A percentile compares a stretch with the other conserved stretches of the same genome.
Evolutionary conservation across 2,797 vertebrate species (phyloP).

Genomic region (Phataginus tricuspis): DNA sequence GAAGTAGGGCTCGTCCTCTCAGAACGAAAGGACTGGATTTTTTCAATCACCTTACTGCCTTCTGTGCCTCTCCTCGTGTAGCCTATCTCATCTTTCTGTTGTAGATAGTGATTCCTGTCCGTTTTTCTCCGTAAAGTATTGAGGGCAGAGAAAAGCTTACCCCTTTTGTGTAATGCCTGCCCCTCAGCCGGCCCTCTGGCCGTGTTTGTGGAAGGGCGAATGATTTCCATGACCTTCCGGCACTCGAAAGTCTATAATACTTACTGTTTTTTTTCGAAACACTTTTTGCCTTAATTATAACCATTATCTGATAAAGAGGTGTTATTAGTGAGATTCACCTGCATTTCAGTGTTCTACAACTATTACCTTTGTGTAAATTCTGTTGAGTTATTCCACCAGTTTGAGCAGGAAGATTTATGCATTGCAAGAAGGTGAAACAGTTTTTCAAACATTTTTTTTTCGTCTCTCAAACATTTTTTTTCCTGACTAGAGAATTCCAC

Average conservation of each 20-base stretch:
- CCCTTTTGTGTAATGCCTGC: background rate
- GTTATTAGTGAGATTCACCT: background rate
- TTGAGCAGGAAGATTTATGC: slow-evolving; percentile 12
- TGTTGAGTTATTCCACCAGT: background rate
- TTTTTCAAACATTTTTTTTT: slow-evolving; percentile 45
- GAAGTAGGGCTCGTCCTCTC: background rate
- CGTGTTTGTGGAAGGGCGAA: background rate
- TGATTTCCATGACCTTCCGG: background rate
- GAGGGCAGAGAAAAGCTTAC: background rate
- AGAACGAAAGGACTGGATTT: background rate
- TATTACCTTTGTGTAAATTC: background rate
- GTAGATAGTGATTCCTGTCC: background rate
- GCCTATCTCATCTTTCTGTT: background rate
- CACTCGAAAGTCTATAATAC: background rate
- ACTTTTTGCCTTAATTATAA: slow-evolving; percentile 2
- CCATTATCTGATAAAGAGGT: background rate
- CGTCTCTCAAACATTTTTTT: background rate
- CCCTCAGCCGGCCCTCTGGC: background rate
- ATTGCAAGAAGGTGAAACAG: background rate
- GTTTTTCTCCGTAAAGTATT: background rate
- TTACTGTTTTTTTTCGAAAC: background rate
- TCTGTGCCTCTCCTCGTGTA: background rate
- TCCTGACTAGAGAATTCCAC: slow-evolving; percentile 56
- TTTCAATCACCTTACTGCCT: background rate
- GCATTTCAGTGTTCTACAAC: background rate